Conservation (phyloP, 2,797 vertebrate genomes). For the Sebastes melanostomus region DNA sequence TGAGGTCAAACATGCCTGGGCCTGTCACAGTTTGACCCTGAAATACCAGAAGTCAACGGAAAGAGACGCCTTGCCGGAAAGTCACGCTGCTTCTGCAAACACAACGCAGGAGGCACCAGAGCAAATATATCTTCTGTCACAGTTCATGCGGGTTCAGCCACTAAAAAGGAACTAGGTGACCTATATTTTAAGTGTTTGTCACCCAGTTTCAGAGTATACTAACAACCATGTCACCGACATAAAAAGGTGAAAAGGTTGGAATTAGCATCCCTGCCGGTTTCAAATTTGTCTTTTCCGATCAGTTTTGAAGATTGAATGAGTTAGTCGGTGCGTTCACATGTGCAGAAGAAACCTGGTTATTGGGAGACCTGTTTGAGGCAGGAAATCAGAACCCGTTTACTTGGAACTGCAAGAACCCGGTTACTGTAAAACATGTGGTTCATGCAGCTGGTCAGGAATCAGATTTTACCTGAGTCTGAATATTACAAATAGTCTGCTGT, state of each 20-base stretch:
- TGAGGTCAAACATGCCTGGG: slow-evolving; percentile 58
- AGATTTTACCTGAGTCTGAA: neutral
- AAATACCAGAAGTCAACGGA: slow-evolving; percentile 18
- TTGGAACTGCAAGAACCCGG: neutral
- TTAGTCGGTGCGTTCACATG: neutral
- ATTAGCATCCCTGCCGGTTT: neutral
- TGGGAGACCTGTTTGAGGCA: neutral
- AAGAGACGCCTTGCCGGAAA: neutral
- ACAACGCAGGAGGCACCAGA: neutral
- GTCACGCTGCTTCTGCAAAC: slow-evolving; percentile 35
- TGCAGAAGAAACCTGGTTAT: neutral
- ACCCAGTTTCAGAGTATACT: slow-evolving; percentile 18
- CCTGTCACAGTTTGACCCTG: slow-evolving; percentile 43
- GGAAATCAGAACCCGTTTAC: neutral
- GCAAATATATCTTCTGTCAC: neutral
- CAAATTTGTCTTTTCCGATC: neutral
- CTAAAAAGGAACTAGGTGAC: slow-evolving; percentile 47
- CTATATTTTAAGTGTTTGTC: slow-evolving; percentile 52
- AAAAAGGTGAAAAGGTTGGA: neutral
- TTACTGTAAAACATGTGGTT: neutral
- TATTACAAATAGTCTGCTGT: neutral
- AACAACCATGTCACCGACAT: neutral
- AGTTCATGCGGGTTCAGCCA: slow-evolving; percentile 29
- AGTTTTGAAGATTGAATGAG: neutral
- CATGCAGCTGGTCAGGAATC: neutral